Conservation (phyloP, 2,888 invertebrate genomes). For the Pachydiplax longipennis region DNA sequence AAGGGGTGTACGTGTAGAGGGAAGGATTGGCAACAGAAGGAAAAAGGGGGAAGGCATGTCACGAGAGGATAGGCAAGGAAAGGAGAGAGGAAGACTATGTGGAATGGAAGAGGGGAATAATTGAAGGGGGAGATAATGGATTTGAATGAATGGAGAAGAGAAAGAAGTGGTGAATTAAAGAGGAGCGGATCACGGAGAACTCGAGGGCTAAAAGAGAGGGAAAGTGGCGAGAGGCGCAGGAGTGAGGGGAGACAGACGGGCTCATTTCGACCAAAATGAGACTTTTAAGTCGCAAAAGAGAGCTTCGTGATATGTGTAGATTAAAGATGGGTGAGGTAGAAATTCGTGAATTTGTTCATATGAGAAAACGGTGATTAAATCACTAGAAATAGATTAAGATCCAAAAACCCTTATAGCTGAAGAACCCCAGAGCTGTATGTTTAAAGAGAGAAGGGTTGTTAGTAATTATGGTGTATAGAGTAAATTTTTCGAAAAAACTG, state of each 20-base stretch:
- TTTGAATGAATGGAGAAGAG: neutral
- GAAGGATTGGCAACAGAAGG: neutral
- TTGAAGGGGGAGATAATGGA: neutral
- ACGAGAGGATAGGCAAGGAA: slow-evolving; percentile 26
- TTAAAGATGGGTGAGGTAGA: neutral
- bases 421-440: neutral
- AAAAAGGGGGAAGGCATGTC: slow-evolving; percentile 40
- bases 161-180: slow-evolving; percentile 46
- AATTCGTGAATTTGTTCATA: neutral
- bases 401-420: too few relatives aligned
- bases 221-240: slow-evolving; percentile 32
- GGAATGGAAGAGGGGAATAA: slow-evolving; percentile 53
- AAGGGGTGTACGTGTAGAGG: neutral
- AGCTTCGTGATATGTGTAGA: too few relatives aligned
- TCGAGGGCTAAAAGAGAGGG: slow-evolving; percentile 52
- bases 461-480: too few relatives aligned
- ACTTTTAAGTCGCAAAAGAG: slow-evolving; percentile 1
- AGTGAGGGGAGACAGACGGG: neutral
- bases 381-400: too few relatives aligned
- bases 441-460: too few relatives aligned
- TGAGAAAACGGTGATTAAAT: slow-evolving; percentile 47
- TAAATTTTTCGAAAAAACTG: neutral
- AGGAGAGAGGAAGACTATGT: slow-evolving; percentile 50
- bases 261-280: slow-evolving; percentile 12
- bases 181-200: slow-evolving; percentile 49